Percentiles rank a stretch among this genome's conserved stretches.
Evolutionary conservation across 2,888 invertebrate genomes (phyloP).

Genomic region (Dasypolia templi): DNA sequence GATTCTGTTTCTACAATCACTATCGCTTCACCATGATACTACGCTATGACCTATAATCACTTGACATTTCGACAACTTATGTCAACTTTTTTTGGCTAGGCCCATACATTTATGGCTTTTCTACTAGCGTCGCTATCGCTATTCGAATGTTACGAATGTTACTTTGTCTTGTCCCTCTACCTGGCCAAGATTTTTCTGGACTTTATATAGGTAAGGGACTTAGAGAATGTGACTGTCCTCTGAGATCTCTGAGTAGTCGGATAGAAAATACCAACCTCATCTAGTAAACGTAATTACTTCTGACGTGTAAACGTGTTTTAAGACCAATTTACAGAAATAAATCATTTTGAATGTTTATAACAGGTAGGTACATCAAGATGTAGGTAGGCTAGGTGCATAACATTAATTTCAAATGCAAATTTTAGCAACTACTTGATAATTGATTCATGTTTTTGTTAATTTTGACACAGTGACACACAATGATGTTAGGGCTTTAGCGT

Average conservation of each 20-base stretch:
- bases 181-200: not conserved
- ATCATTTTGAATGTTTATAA: not conserved
- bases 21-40: too few species aligned
- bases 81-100: too few species aligned
- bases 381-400: not conserved
- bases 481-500: conserved; percentile 14
- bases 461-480: conserved; percentile 9
- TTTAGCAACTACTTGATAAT: conserved; percentile 6
- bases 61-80: too few species aligned
- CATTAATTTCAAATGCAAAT: not conserved
- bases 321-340: not conserved
- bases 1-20: too few species aligned
- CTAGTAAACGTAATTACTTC: not conserved
- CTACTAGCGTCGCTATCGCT: too few species aligned
- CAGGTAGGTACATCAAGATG: not conserved
- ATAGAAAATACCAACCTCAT: not conserved
- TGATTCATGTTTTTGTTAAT: conserved; percentile 23
- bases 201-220: not conserved
- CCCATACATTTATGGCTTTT: too few species aligned
- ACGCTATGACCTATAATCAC: too few species aligned
- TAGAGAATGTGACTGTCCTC: not conserved
- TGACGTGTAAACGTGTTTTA: not conserved
- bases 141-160: too few species aligned
- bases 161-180: too few species aligned
- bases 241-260: not conserved